phyloP scores from a whole-genome alignment of 2,113 vertebrate genomes.

The Macquaria ambigua region DNA sequence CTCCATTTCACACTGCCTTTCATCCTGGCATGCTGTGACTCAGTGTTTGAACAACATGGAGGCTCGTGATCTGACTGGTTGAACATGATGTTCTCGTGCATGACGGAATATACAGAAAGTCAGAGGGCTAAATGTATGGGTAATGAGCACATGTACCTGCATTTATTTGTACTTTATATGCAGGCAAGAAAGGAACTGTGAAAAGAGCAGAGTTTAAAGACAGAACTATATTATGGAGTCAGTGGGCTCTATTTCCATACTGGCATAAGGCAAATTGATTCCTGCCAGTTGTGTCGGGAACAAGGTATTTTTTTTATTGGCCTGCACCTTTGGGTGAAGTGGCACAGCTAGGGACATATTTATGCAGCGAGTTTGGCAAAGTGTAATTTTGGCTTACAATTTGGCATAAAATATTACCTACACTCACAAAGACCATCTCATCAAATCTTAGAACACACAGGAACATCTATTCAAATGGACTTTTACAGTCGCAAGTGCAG shows the following conservation, averaged over 20 bases:
- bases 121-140: conserved; percentile 20
- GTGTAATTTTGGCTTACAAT: not conserved
- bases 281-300: conserved; percentile 16
- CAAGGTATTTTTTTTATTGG: conserved; percentile 21
- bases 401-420: not conserved
- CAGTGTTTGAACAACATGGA: conserved; percentile 69
- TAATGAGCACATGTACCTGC: not conserved
- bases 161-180: conserved; percentile 8
- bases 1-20: conserved; percentile 77
- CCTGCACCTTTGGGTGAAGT: conserved; percentile 22
- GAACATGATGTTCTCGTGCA: conserved; percentile 57
- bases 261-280: conserved; percentile 25
- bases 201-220: not conserved
- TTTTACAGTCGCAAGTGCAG: not conserved
- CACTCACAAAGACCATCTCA: conserved; percentile 20
- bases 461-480: conserved; percentile 14
- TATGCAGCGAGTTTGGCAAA: not conserved
- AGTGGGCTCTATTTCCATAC: conserved; percentile 25
- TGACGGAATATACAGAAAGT: conserved; percentile 32
- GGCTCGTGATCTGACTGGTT: conserved; percentile 44
- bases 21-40: conserved; percentile 58
- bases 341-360: not conserved
- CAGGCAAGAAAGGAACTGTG: not conserved
- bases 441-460: not conserved
- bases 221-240: conserved; percentile 11